phyloP scores from a whole-genome alignment of 2,797 vertebrate genomes.

The Pseudocheirus occidentalis region DNA sequence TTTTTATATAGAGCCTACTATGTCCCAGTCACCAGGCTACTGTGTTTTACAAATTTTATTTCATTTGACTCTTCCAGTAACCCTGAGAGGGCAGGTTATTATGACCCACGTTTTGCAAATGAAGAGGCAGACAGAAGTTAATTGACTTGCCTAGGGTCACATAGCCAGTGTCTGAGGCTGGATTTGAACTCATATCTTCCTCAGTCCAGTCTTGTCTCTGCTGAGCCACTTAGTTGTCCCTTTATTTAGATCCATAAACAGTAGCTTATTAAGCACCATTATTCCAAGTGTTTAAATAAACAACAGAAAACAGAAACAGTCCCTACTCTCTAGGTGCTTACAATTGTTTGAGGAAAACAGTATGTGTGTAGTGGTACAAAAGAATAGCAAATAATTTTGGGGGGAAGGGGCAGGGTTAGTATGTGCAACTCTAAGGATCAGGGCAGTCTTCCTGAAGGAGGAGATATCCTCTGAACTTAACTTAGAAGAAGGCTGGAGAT shows the following conservation, averaged over 20 bases:
- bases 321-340: neutral
- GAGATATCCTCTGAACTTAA: neutral
- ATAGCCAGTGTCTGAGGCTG: neutral
- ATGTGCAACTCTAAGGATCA: neutral
- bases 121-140: neutral
- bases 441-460: neutral
- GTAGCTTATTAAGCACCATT: neutral
- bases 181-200: neutral
- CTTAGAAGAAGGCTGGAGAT: neutral
- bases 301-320: neutral
- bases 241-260: neutral
- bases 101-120: neutral
- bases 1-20: neutral
- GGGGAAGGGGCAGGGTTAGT: neutral
- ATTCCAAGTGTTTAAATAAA: neutral
- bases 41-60: neutral
- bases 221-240: neutral
- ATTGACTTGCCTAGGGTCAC: neutral
- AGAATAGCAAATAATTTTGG: neutral
- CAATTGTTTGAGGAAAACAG: neutral
- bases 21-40: neutral
- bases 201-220: neutral
- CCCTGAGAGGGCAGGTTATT: neutral
- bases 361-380: neutral
- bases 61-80: neutral